Percentiles rank a stretch among this genome's conserved stretches.
Evolutionary conservation across 2,888 invertebrate species (phyloP).

Genomic region (Linnaemya vulpina): DNA sequence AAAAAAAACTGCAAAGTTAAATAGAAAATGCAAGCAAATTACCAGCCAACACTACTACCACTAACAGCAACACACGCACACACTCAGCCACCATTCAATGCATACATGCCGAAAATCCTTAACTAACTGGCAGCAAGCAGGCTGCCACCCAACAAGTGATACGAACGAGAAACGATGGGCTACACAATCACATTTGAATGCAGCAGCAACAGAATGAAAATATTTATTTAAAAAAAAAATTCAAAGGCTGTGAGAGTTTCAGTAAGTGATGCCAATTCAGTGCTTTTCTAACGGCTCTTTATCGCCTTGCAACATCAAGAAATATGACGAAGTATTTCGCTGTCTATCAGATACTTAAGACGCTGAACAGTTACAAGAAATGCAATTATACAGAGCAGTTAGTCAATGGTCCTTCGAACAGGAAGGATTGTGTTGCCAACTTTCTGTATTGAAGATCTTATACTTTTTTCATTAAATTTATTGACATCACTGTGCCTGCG

Average conservation of each 20-base stretch:
- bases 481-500: background rate
- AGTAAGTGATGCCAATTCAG: background rate
- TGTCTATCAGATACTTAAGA: too few species aligned
- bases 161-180: conserved; percentile 37
- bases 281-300: background rate
- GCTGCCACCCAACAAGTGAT: conserved; percentile 49
- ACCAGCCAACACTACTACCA: conserved; percentile 53
- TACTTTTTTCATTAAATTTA: background rate
- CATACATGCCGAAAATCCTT: conserved; percentile 7
- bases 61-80: background rate
- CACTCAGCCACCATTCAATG: conserved; percentile 13
- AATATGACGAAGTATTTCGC: too few species aligned
- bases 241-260: conserved; percentile 23
- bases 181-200: conserved; percentile 49
- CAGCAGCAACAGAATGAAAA: conserved; percentile 34
- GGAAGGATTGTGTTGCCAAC: background rate
- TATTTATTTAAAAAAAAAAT: conserved; percentile 7
- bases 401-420: background rate
- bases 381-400: too few species aligned
- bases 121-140: conserved; percentile 30
- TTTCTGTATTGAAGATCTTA: background rate
- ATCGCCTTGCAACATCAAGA: too few species aligned
- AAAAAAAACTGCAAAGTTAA: conserved; percentile 39
- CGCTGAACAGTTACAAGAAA: background rate
- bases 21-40: conserved; percentile 72